Evolutionary conservation across 2,797 vertebrate genomes (phyloP).

Genomic region (Thaleichthys pacificus): DNA sequence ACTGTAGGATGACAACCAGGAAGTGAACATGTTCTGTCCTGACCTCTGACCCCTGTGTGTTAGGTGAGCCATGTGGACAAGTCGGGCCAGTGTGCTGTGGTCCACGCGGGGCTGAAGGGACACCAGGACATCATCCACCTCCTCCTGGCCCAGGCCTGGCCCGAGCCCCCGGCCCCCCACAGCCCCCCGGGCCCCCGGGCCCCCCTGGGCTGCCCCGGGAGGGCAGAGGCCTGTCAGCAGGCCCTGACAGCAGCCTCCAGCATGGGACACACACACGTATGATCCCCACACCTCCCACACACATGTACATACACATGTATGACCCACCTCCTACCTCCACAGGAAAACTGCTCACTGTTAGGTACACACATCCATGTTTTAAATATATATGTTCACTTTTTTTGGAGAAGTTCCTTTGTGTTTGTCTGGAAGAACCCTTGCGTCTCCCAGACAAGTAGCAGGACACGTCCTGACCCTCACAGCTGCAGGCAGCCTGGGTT

Average conservation of each 20-base stretch:
- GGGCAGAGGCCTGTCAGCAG: constrained; percentile 84
- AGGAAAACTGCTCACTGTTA: too few relatives aligned
- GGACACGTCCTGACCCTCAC: too few relatives aligned
- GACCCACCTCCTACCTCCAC: too few relatives aligned
- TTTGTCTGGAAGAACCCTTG: too few relatives aligned
- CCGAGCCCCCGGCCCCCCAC: constrained; percentile 45
- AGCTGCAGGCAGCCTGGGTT: too few relatives aligned
- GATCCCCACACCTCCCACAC: background rate
- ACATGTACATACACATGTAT: background rate
- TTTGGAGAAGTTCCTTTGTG: too few relatives aligned
- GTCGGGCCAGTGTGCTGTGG: constrained; percentile 90
- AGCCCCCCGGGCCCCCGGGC: constrained; percentile 47
- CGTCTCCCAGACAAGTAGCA: too few relatives aligned
- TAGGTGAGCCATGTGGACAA: constrained; percentile 92
- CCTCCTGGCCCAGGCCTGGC: constrained; percentile 84
- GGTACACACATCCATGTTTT: too few relatives aligned
- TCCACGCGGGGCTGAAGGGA: constrained; percentile 90
- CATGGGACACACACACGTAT: constrained; percentile 89
- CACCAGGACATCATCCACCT: constrained; percentile 82
- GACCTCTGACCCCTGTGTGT: constrained; percentile 22
- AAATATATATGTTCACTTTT: too few relatives aligned
- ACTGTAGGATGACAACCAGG: too few relatives aligned
- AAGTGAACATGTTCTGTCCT: too few relatives aligned
- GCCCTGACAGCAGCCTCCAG: constrained; percentile 87
- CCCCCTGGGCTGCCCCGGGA: constrained; percentile 69